Conservation (phyloP, 2,888 invertebrate species). For the Drosophila gaucha region DNA sequence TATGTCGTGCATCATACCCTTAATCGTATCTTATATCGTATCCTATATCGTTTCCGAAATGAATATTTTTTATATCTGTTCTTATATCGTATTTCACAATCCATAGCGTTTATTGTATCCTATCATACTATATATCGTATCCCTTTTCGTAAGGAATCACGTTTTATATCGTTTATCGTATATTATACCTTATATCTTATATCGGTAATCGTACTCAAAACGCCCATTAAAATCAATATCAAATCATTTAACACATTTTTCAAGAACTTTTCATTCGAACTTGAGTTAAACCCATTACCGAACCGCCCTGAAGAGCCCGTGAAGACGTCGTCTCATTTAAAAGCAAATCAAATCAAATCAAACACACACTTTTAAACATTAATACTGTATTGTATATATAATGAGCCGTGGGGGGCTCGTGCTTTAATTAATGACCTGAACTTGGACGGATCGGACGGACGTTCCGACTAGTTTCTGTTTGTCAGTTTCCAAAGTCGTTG, state of each 20-base stretch:
- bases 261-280: conserved; percentile 18
- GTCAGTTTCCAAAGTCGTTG: conserved; percentile 42
- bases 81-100: no score
- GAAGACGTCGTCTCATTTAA: conserved; percentile 27
- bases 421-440: conserved; percentile 71
- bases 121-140: neutral
- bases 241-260: conserved; percentile 3
- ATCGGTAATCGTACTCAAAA: neutral
- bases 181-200: no score
- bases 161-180: no score
- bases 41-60: neutral
- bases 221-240: conserved; percentile 3
- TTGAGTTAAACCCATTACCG: conserved; percentile 28
- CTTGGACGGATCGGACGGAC: conserved; percentile 46
- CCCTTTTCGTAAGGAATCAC: no score
- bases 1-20: no score
- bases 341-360: conserved; percentile 27
- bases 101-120: neutral
- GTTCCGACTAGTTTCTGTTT: conserved; percentile 45
- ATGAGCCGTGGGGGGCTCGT: conserved; percentile 72
- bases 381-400: conserved; percentile 28
- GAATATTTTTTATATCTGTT: neutral
- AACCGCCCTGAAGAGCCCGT: conserved; percentile 21
- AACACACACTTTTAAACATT: conserved; percentile 2
- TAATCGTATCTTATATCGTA: neutral